Evolutionary conservation across 2,113 vertebrate genomes (phyloP).

Genomic region (Oenanthe oenanthe): DNA sequence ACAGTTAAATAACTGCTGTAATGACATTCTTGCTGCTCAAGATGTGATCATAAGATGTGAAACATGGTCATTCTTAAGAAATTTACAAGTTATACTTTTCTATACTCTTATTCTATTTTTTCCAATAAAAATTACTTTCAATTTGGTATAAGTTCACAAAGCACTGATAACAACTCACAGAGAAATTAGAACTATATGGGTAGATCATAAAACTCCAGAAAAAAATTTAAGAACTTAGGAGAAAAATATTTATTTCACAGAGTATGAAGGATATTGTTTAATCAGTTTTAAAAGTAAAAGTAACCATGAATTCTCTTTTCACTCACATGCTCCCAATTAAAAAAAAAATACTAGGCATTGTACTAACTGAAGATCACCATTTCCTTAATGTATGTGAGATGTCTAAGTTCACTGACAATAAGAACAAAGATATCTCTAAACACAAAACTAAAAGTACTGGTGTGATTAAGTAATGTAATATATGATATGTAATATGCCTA

Average conservation of each 20-base stretch:
- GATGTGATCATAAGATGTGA: background rate
- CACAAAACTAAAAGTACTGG: background rate
- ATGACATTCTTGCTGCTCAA: background rate
- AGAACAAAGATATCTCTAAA: background rate
- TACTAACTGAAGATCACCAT: background rate
- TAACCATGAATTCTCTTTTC: background rate
- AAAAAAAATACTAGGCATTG: background rate
- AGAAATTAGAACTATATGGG: background rate
- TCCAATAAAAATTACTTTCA: background rate
- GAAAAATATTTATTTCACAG: background rate
- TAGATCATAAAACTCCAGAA: background rate
- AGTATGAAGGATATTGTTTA: background rate
- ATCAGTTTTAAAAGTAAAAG: background rate
- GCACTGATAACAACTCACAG: background rate
- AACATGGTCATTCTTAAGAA: background rate
- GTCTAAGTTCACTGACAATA: background rate
- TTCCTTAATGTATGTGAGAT: background rate
- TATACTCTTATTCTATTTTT: background rate
- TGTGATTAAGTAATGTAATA: background rate
- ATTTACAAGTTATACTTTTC: background rate
- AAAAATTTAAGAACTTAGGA: background rate
- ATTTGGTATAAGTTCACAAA: background rate
- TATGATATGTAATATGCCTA: background rate
- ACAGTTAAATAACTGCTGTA: background rate
- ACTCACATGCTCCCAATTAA: background rate